These are phyloP conservation scores for Gouania willdenowi DNA, from an alignment of 2,797 vertebrate genomes.

Conservation along the genomic window DNA sequence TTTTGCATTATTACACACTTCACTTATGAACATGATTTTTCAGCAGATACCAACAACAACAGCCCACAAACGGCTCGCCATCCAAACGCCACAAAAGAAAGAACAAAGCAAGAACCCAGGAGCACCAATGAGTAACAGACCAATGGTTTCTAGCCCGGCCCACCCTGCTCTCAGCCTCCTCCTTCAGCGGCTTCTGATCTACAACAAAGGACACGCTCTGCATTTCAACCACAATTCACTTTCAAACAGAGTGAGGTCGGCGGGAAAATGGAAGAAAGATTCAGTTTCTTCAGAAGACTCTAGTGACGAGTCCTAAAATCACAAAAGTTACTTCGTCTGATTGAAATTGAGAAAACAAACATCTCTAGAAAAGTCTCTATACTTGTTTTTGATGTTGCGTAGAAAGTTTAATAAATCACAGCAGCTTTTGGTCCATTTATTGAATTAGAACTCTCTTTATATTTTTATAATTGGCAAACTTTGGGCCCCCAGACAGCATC, in stretches of 20 bases:
- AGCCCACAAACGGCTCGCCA: not conserved
- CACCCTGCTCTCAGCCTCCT: not conserved
- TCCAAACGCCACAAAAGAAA: not conserved
- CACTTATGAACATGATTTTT: not conserved
- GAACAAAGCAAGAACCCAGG: not conserved
- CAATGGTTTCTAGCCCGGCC: not conserved
- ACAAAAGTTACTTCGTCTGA: not conserved
- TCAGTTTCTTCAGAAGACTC: constrained; percentile 34
- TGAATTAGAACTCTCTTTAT: too few relatives aligned
- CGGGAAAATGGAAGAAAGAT: not conserved
- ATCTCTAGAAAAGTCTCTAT: too few relatives aligned
- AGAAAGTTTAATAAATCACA: too few relatives aligned
- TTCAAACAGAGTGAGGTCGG: constrained; percentile 1
- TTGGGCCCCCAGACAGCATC: too few relatives aligned
- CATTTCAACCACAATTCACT: too few relatives aligned
- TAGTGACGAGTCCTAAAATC: constrained; percentile 33
- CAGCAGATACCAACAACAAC: constrained; percentile 1
- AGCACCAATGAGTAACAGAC: constrained; percentile 5
- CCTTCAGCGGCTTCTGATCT: constrained; percentile 27
- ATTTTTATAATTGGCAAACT: too few relatives aligned
- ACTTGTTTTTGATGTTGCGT: too few relatives aligned
- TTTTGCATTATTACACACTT: not conserved
- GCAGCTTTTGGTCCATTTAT: too few relatives aligned
- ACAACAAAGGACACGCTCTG: not conserved
- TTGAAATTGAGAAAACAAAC: not conserved